Conservation (phyloP, 2,113 vertebrate species). For the Corydoras maculifer region DNA sequence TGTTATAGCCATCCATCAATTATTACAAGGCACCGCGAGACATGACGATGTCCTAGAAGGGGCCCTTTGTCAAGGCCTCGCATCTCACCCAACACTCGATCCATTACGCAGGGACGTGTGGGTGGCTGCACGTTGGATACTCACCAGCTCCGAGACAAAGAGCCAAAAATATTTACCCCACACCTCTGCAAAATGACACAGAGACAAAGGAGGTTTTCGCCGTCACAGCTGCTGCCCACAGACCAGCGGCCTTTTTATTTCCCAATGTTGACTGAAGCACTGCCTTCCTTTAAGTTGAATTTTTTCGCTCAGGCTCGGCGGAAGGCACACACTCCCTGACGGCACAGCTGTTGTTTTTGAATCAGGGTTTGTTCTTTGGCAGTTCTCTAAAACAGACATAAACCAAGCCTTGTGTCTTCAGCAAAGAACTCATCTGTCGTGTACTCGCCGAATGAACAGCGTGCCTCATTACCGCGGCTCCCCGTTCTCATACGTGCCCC, state of each 20-base stretch:
- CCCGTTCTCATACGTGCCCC: conserved; percentile 20
- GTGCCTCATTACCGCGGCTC: conserved; percentile 39
- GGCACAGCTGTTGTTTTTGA: conserved; percentile 27
- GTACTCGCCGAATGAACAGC: conserved; percentile 24
- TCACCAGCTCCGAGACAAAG: conserved; percentile 12
- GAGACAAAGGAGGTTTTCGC: conserved; percentile 1
- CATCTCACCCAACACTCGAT: conserved; percentile 50
- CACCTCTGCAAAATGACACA: conserved; percentile 5
- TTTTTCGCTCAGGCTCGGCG: conserved; percentile 26
- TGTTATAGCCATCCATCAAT: conserved; percentile 84
- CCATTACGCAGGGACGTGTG: conserved; percentile 53
- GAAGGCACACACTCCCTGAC: conserved; percentile 45
- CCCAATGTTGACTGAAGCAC: conserved; percentile 14
- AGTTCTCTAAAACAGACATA: conserved; percentile 36
- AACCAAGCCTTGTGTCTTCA: conserved; percentile 47
- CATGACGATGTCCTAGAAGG: conserved; percentile 67
- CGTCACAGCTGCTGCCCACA: conserved; percentile 40
- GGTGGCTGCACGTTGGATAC: conserved; percentile 2
- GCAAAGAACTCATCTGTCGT: conserved; percentile 46
- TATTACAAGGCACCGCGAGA: conserved; percentile 83
- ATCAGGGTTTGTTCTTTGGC: conserved; percentile 40
- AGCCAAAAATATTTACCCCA: conserved; percentile 7
- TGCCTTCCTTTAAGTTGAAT: conserved; percentile 27
- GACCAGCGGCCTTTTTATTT: conserved; percentile 27
- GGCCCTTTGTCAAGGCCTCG: conserved; percentile 66